Percentiles rank a stretch among this genome's conserved stretches.
Conservation (phyloP, 2,888 invertebrate genomes). For the Notodonta ziczac region DNA sequence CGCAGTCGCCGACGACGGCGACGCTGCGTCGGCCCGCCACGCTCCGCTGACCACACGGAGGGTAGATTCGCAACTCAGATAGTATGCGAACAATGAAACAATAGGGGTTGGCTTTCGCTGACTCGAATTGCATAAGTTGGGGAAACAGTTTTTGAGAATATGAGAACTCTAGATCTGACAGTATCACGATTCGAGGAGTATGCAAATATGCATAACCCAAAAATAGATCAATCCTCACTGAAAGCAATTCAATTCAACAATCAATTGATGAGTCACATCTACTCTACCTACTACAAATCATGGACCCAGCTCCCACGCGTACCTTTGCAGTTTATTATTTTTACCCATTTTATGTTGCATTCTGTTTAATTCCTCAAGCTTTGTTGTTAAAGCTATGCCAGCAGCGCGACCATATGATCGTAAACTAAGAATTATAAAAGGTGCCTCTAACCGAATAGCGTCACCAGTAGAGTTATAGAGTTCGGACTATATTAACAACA, state of each 20-base stretch:
- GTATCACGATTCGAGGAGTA: too few species aligned
- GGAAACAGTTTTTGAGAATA: not conserved
- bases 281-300: conserved; percentile 10
- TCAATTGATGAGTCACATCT: conserved; percentile 21
- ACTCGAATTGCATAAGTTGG: conserved; percentile 1
- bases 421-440: not conserved
- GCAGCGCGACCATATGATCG: not conserved
- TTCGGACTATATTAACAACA: too few species aligned
- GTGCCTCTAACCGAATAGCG: not conserved
- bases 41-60: conserved; percentile 4
- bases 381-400: conserved; percentile 34
- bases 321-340: conserved; percentile 38
- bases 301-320: conserved; percentile 38
- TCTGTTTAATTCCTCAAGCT: conserved; percentile 33
- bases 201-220: not conserved
- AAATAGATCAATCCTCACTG: not conserved
- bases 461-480: too few species aligned
- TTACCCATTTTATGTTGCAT: conserved; percentile 35
- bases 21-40: conserved; percentile 1
- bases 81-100: conserved; percentile 4
- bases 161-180: too few species aligned
- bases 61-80: conserved; percentile 8
- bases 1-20: conserved; percentile 1
- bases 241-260: conserved; percentile 7
- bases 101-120: conserved; percentile 4